phyloP scores from a whole-genome alignment of 2,888 invertebrate genomes.

The Hyposoter didymator region DNA sequence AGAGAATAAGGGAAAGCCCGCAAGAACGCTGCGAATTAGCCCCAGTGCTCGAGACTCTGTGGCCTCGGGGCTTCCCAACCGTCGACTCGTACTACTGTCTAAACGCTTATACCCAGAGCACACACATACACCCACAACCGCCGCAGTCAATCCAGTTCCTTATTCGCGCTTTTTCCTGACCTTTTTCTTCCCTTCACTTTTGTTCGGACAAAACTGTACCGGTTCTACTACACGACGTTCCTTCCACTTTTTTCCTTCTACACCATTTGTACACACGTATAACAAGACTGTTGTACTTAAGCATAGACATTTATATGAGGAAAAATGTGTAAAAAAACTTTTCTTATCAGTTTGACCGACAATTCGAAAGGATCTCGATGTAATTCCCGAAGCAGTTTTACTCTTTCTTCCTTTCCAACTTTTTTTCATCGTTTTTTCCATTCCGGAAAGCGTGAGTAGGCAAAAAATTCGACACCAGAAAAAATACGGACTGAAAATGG shows the following conservation, averaged over 20 bases:
- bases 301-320: not conserved
- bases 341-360: not conserved
- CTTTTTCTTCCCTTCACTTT: conserved; percentile 17
- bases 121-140: not conserved
- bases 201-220: conserved; percentile 24
- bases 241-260: conserved; percentile 17
- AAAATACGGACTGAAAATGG: not conserved
- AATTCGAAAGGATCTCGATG: not conserved
- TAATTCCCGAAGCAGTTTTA: not conserved
- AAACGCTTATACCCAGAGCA: not conserved
- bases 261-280: conserved; percentile 11
- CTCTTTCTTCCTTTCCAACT: not conserved
- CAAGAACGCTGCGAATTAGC: conserved; percentile 70
- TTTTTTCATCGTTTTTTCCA: not conserved
- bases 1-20: conserved; percentile 46
- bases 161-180: conserved; percentile 17
- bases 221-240: conserved; percentile 19
- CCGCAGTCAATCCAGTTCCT: not conserved
- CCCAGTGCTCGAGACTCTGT: conserved; percentile 42
- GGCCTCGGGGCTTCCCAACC: conserved; percentile 43
- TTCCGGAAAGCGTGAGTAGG: not conserved
- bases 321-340: not conserved
- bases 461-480: no score
- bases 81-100: conserved; percentile 22
- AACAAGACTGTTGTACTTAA: not conserved